Percentiles rank a stretch among this genome's conserved stretches.
These are phyloP conservation scores for Athalia rosae DNA, from an alignment of 2,888 invertebrate species.

Conservation along the genomic window DNA sequence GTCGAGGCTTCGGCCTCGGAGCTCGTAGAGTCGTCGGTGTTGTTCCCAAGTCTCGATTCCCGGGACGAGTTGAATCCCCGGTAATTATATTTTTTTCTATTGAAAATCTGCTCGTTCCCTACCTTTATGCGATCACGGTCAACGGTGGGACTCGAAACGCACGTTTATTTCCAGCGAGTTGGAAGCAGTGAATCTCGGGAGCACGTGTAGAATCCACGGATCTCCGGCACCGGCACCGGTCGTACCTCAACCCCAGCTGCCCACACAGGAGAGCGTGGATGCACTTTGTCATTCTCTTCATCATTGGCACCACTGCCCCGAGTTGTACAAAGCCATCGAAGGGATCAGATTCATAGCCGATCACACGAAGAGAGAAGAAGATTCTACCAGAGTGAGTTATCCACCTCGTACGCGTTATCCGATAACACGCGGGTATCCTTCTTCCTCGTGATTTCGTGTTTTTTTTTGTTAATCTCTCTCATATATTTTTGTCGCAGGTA, in stretches of 20 bases:
- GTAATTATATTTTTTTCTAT: no score
- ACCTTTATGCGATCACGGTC: neutral
- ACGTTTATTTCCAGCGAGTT: conserved; percentile 73
- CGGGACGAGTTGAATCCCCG: conserved; percentile 77
- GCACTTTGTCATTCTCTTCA: conserved; percentile 80
- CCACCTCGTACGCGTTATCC: neutral
- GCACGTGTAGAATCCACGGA: conserved; percentile 78
- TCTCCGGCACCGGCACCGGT: conserved; percentile 76
- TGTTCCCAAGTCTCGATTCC: conserved; percentile 77
- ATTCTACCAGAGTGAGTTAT: conserved; percentile 87
- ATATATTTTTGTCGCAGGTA: conserved; percentile 77
- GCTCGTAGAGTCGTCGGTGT: conserved; percentile 74
- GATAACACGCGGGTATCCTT: conserved; percentile 12
- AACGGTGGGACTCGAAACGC: neutral
- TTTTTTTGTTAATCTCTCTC: neutral
- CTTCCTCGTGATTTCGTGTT: no score
- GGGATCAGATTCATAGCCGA: conserved; percentile 95
- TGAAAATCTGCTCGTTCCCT: no score
- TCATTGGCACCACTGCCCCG: conserved; percentile 93
- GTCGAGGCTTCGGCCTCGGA: conserved; percentile 73
- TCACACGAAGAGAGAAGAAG: conserved; percentile 93
- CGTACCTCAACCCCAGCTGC: conserved; percentile 73
- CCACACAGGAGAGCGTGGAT: conserved; percentile 75
- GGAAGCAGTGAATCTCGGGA: conserved; percentile 76
- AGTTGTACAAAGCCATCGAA: conserved; percentile 94